Conservation (phyloP, 2,113 vertebrate species). For the Manacus vitellinus region DNA sequence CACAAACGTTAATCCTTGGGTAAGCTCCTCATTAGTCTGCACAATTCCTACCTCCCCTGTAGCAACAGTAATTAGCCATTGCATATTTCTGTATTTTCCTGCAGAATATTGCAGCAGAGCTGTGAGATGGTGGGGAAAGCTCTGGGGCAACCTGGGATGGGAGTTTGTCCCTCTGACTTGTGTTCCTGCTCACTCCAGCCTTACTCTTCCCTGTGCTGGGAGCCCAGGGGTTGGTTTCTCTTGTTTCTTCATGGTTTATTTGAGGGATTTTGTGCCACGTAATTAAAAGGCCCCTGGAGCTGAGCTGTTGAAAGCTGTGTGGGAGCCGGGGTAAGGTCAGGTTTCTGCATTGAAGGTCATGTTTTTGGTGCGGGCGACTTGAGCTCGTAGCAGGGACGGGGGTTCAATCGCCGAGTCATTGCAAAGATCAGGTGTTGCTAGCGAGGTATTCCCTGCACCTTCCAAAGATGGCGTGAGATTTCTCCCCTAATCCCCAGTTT, state of each 20-base stretch:
- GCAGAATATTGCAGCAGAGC: background rate
- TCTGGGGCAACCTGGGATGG: rapidly evolving
- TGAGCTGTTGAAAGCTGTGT: constrained; percentile 42
- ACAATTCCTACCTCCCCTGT: rapidly evolving
- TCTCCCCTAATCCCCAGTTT: constrained; percentile 44
- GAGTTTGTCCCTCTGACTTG: too few relatives aligned
- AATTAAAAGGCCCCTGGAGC: background rate
- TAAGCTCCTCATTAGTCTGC: background rate
- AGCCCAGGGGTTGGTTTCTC: background rate
- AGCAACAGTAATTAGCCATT: too few relatives aligned
- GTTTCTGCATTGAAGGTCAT: constrained; percentile 55
- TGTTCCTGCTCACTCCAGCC: background rate
- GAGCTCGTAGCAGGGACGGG: background rate
- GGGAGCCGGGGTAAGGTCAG: background rate
- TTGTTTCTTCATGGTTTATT: background rate
- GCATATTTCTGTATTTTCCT: rapidly evolving
- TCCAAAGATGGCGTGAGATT: constrained; percentile 55
- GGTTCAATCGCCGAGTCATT: background rate
- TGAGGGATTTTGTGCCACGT: background rate
- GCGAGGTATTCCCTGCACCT: constrained; percentile 3
- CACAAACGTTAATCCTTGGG: rapidly evolving
- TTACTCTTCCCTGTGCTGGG: background rate
- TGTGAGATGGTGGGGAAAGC: rapidly evolving
- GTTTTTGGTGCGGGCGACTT: background rate
- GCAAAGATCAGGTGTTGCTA: constrained; percentile 32